Evolutionary conservation across 2,797 vertebrate species (phyloP).

Genomic region (Oreochromis mossambicus): DNA sequence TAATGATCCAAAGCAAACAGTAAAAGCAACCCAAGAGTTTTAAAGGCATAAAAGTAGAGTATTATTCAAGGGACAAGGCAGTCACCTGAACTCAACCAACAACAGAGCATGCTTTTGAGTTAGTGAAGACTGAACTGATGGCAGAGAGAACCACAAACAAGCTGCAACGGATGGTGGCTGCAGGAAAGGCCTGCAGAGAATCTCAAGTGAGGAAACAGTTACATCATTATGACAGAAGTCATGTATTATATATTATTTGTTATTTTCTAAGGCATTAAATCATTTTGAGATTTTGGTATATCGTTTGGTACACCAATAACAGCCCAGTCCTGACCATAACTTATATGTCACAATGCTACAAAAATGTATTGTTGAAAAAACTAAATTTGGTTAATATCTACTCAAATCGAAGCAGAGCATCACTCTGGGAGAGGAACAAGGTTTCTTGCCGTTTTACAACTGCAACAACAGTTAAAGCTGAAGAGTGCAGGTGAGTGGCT

Average conservation of each 20-base stretch:
- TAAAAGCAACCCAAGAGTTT: not conserved
- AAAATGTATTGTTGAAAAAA: not conserved
- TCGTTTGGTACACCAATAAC: not conserved
- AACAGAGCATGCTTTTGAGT: not conserved
- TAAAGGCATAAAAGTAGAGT: not conserved
- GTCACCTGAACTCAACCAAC: not conserved
- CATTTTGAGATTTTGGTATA: not conserved
- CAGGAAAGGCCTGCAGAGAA: not conserved
- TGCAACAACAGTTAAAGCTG: not conserved
- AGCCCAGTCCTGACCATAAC: not conserved
- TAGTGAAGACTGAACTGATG: rapidly evolving
- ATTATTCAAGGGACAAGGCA: not conserved
- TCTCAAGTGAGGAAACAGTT: not conserved
- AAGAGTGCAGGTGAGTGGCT: not conserved
- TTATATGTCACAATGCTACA: not conserved
- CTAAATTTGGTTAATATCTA: too few relatives aligned
- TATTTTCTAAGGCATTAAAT: not conserved
- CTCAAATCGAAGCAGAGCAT: not conserved
- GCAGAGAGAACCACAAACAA: rapidly evolving
- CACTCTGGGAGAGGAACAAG: not conserved
- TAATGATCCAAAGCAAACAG: not conserved
- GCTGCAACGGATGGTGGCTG: rapidly evolving
- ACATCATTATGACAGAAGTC: not conserved
- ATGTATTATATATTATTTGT: not conserved
- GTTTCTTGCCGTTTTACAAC: not conserved